Evolutionary conservation across 1,140 invertebrate genomes (phyloP), one percentile per base, ranked within the genome.

Genomic region (Gonatopus flavifemur): DNA sequence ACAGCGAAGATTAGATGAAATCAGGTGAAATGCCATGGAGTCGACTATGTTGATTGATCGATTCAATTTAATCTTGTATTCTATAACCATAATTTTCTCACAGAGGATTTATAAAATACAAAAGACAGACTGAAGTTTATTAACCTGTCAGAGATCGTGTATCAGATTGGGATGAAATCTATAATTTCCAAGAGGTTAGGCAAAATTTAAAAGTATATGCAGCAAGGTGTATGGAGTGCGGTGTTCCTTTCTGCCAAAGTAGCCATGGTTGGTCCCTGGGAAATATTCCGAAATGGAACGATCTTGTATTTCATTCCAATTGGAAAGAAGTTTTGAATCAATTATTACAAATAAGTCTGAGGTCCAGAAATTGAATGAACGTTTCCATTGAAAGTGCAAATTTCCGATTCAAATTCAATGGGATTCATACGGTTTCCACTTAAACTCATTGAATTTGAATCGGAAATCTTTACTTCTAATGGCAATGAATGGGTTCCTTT

Each of bases 281-380:
- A 33, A 99, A 99, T 72, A 98, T 99, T 67, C 97, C 97, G 18
- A 98, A 98, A 80, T 99, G 95, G 94, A 99, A 99, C 77, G 93
- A 98, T 75, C 84, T 98, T 0, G 83, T 99, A 2, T 98, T 92
- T 78, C 87, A 91, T 55, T 89, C 91, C 40, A 92, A 98, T 67
- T 99, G 97, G 97, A 86, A 90, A 52, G 93, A 98, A 74, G 98
- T 97, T n/a, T 79, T 99, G 1, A 86, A 90, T 56, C 94, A 98
- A 64, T 81, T 99, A 20, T 79, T 98, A 46, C 96, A 98, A 75
- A 99, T 96, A 2, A 98, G 98, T 70, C n/a, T n/a, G n/a, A n/a
- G n/a, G n/a, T n/a, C n/a, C n/a, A n/a, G n/a, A n/a, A n/a, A n/a
- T n/a, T n/a, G n/a, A n/a, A n/a, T n/a, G n/a, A n/a, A n/a, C n/a